Conservation (phyloP, 2,113 vertebrate species). For the Tragulus kanchil region DNA sequence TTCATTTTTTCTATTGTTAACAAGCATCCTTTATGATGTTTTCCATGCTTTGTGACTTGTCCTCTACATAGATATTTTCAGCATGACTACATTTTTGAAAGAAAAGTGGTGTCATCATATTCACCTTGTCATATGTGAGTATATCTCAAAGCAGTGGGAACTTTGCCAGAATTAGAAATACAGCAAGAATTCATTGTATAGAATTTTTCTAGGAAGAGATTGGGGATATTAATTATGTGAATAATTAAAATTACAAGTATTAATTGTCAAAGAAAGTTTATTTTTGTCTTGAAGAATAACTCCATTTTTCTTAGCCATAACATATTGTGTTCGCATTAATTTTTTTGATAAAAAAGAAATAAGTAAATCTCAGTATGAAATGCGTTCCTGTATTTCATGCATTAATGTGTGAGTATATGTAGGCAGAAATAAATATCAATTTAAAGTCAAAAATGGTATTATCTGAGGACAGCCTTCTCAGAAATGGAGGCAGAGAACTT, state of each 20-base stretch:
- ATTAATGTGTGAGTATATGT: background rate
- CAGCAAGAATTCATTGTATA: background rate
- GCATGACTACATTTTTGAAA: constrained; percentile 74
- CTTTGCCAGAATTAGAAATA: background rate
- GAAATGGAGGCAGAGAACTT: background rate
- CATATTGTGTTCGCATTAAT: background rate
- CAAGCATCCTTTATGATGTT: constrained; percentile 73
- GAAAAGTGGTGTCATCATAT: constrained; percentile 57
- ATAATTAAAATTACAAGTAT: background rate
- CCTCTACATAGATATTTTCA: constrained; percentile 71
- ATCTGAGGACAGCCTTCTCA: background rate
- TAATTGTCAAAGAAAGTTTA: constrained; percentile 13
- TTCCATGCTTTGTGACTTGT: constrained; percentile 76
- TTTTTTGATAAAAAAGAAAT: constrained; percentile 1
- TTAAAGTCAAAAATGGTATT: background rate
- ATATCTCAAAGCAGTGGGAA: constrained; percentile 52
- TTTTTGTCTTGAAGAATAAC: constrained; percentile 13
- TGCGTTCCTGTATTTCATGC: background rate
- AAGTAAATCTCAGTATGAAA: background rate
- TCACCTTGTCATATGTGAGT: constrained; percentile 66
- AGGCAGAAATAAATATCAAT: constrained; percentile 35
- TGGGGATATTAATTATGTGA: background rate
- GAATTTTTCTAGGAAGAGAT: background rate
- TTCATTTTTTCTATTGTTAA: constrained; percentile 75
- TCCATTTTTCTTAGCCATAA: background rate